A percentile compares a stretch with the other conserved stretches of the same genome.
Evolutionary conservation across 1,140 invertebrate species (phyloP).

Genomic region (Aplysia californica): DNA sequence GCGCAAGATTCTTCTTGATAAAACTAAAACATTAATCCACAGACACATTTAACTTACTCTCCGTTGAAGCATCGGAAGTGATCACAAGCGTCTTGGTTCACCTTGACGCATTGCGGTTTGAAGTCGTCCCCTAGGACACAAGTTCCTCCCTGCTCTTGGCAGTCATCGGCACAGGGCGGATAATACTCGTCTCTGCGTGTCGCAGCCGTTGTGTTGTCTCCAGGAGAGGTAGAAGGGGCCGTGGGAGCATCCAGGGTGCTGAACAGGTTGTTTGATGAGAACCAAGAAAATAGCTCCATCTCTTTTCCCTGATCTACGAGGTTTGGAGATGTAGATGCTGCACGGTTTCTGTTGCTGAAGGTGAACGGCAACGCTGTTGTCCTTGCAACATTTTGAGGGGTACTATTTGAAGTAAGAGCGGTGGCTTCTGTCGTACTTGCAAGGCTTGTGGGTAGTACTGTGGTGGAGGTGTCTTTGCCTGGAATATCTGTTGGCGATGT

Average conservation of each 20-base stretch:
- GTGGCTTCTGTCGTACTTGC: too few species aligned
- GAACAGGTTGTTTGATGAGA: not conserved
- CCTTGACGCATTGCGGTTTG: slow-evolving; percentile 14
- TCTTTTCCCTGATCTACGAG: not conserved
- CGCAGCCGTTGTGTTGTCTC: not conserved
- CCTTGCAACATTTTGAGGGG: too few species aligned
- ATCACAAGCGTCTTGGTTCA: slow-evolving; percentile 5
- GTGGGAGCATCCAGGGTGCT: not conserved
- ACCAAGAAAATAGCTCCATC: not conserved
- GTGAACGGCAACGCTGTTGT: too few species aligned
- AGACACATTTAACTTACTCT: not conserved
- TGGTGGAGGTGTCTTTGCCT: too few species aligned
- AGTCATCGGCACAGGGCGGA: slow-evolving; percentile 1
- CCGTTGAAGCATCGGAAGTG: slow-evolving; percentile 11
- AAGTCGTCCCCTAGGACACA: slow-evolving; percentile 30
- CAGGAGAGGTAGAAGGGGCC: not conserved
- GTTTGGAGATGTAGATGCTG: too few species aligned
- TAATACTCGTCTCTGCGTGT: not conserved
- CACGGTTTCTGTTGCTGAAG: too few species aligned
- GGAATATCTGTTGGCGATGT: too few species aligned
- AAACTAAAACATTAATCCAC: too few species aligned
- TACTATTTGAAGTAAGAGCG: too few species aligned
- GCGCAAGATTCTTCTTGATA: too few species aligned
- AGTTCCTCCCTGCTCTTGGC: not conserved
- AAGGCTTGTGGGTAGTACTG: too few species aligned